Percentiles rank a stretch among this genome's conserved stretches.
Evolutionary conservation across 2,113 vertebrate genomes (phyloP).

Genomic region (Morone saxatilis): DNA sequence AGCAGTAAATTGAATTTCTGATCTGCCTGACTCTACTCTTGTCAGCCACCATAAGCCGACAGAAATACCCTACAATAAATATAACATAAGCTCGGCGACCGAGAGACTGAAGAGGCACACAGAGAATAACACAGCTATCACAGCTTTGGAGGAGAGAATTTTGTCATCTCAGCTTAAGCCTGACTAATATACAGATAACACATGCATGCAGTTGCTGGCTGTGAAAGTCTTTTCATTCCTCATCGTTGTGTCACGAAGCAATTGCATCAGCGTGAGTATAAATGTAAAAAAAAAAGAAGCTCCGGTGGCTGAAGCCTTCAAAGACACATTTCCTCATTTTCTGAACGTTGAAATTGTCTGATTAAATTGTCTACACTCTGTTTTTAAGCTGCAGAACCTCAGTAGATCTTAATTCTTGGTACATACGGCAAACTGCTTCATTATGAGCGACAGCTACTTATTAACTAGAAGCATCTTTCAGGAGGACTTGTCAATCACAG

Average conservation of each 20-base stretch:
- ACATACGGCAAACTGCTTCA: constrained; percentile 25
- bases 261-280: constrained; percentile 22
- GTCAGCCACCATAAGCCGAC: constrained; percentile 61
- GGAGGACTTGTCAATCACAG: constrained; percentile 53
- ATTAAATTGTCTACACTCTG: constrained; percentile 38
- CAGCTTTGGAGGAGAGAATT: constrained; percentile 54
- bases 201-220: constrained; percentile 39
- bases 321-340: constrained; percentile 31
- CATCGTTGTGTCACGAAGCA: constrained; percentile 41
- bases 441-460: constrained; percentile 55
- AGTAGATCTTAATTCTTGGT: constrained; percentile 34
- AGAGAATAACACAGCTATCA: constrained; percentile 55
- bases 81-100: constrained; percentile 49
- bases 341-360: constrained; percentile 20
- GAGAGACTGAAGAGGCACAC: constrained; percentile 40
- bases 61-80: constrained; percentile 60
- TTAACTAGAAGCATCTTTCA: constrained; percentile 58
- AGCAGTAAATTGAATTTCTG: constrained; percentile 68
- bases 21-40: constrained; percentile 60
- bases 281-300: neutral
- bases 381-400: constrained; percentile 47
- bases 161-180: constrained; percentile 65
- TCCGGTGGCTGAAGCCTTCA: neutral
- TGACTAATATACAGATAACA: constrained; percentile 70
- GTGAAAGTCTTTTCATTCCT: constrained; percentile 40